These are phyloP conservation scores for Hypotaenidia okinawae DNA, from an alignment of 2,797 vertebrate species.

Conservation along the genomic window DNA sequence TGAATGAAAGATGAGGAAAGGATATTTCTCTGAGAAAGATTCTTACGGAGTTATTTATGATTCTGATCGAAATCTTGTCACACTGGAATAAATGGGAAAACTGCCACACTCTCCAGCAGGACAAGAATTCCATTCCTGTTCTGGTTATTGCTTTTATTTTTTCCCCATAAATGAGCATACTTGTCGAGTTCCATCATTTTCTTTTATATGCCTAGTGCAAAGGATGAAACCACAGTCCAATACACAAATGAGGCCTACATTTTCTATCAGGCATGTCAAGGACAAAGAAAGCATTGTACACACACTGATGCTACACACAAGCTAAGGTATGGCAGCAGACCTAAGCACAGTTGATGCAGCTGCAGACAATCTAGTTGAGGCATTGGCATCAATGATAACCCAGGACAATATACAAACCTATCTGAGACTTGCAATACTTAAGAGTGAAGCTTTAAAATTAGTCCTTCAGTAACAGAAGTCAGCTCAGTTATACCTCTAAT, in stretches of 20 bases:
- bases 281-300: background rate
- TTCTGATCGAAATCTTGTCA: background rate
- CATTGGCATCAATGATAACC: background rate
- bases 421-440: background rate
- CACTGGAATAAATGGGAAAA: background rate
- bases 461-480: background rate
- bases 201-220: background rate
- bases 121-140: background rate
- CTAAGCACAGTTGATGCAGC: fast-evolving
- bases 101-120: background rate
- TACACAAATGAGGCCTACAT: background rate
- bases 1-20: background rate
- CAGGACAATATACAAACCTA: background rate
- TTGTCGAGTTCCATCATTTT: background rate
- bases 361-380: background rate
- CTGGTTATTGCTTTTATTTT: background rate
- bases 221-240: background rate
- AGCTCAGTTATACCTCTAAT: background rate
- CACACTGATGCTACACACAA: background rate
- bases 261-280: background rate
- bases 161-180: background rate
- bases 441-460: background rate
- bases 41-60: background rate
- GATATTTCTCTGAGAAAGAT: background rate
- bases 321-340: background rate